phyloP scores from a whole-genome alignment of 2,888 invertebrate species.

The Lepidocyrtinus sp. region DNA sequence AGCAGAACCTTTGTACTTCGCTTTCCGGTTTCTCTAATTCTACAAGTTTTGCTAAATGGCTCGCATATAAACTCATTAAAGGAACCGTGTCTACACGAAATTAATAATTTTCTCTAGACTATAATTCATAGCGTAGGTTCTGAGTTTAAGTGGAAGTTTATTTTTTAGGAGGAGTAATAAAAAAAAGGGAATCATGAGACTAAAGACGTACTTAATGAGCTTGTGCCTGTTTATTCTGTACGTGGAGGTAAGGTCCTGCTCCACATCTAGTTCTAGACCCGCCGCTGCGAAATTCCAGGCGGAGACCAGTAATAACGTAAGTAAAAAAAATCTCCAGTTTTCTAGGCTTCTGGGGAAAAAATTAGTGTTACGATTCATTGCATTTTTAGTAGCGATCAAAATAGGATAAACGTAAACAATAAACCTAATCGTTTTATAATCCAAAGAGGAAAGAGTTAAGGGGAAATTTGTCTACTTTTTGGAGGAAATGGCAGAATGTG shows the following conservation, averaged over 20 bases:
- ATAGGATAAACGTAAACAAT: no score
- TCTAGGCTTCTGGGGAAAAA: no score
- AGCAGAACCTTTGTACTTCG: neutral
- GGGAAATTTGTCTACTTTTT: neutral
- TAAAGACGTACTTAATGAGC: constrained; percentile 54
- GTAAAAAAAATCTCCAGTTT: no score
- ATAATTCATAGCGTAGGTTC: no score
- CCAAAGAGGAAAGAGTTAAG: no score
- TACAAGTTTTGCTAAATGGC: neutral
- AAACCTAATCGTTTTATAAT: neutral
- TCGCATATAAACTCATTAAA: constrained; percentile 18
- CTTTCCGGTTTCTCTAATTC: neutral
- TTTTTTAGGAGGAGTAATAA: neutral
- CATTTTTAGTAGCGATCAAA: no score
- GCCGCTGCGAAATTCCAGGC: constrained; percentile 50
- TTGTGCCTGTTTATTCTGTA: constrained; percentile 42
- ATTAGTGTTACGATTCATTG: no score
- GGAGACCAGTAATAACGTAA: constrained; percentile 44
- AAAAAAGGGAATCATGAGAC: constrained; percentile 45
- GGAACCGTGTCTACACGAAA: neutral
- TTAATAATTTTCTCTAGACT: neutral
- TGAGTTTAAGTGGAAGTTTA: no score
- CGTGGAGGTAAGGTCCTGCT: constrained; percentile 42
- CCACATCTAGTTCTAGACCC: constrained; percentile 38
- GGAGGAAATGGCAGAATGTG: constrained; percentile 7